Conservation (phyloP, 2,797 vertebrate species). For the Rachycentron canadum region DNA sequence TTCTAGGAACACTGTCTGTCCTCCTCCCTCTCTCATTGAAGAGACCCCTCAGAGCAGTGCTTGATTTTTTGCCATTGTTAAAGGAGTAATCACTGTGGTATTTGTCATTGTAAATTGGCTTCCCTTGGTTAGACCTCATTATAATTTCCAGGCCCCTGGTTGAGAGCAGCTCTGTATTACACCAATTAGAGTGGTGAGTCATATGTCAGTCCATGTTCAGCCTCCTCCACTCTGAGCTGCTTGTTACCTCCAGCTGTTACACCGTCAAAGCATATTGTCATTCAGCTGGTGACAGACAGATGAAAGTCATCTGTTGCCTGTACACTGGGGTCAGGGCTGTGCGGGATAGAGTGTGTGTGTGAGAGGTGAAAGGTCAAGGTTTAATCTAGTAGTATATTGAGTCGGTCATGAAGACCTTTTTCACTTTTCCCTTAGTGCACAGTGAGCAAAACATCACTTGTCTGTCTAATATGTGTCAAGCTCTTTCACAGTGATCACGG, state of each 20-base stretch:
- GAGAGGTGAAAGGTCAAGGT: constrained; percentile 6
- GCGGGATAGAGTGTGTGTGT: not conserved
- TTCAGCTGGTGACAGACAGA: constrained; percentile 33
- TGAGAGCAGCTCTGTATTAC: constrained; percentile 68
- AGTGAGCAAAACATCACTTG: constrained; percentile 11
- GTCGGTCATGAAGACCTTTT: not conserved
- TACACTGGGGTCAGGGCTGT: not conserved
- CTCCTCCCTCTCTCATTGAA: constrained; percentile 25
- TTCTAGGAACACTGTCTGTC: not conserved
- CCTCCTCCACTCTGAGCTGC: constrained; percentile 32
- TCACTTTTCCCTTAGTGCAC: not conserved
- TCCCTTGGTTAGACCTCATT: constrained; percentile 48
- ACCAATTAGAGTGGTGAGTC: constrained; percentile 79
- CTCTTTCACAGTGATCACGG: not conserved
- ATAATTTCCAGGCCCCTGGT: constrained; percentile 58
- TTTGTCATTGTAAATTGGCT: constrained; percentile 54
- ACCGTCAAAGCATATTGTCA: constrained; percentile 8
- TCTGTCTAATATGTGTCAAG: not conserved
- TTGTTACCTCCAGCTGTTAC: constrained; percentile 30
- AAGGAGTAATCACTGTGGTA: constrained; percentile 18
- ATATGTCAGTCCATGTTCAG: constrained; percentile 73
- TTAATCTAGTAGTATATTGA: not conserved
- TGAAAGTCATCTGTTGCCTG: not conserved
- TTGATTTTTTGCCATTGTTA: constrained; percentile 38
- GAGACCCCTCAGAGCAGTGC: constrained; percentile 28